Percentiles rank a stretch among this genome's conserved stretches.
Conservation (phyloP, 2,797 vertebrate genomes). For the Tolypeutes matacus region DNA sequence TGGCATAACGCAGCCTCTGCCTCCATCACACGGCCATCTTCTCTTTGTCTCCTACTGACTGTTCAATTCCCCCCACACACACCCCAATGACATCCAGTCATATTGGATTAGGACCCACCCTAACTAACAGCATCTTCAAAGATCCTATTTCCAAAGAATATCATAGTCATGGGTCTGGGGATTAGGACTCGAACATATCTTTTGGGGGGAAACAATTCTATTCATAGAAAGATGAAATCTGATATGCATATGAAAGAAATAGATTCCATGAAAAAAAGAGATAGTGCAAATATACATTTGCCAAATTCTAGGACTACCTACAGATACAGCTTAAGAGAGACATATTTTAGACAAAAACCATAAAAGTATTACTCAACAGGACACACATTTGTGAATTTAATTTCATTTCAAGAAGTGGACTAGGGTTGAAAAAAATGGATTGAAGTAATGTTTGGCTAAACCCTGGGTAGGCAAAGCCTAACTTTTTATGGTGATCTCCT, state of each 20-base stretch:
- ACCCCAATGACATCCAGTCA: no score
- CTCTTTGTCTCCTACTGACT: no score
- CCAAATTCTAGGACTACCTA: slow-evolving; percentile 11
- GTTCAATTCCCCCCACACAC: no score
- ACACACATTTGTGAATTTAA: not conserved
- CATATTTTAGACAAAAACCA: not conserved
- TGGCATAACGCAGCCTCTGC: no score
- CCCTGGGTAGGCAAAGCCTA: not conserved
- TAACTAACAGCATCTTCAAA: no score
- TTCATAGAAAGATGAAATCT: not conserved
- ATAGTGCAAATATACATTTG: not conserved
- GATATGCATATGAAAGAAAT: not conserved
- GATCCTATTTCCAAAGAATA: no score
- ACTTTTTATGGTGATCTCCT: not conserved
- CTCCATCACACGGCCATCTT: no score
- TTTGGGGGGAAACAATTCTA: no score
- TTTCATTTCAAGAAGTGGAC: not conserved
- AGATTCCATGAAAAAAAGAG: not conserved
- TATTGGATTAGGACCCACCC: no score
- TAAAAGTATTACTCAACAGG: not conserved
- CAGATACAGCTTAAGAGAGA: not conserved
- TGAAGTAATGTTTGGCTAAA: not conserved
- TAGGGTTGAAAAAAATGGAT: not conserved
- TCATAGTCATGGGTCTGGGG: no score
- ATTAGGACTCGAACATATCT: no score